A percentile compares a stretch with the other conserved stretches of the same genome.
Conservation (phyloP, 2,113 vertebrate species). For the Laticauda laticaudata region DNA sequence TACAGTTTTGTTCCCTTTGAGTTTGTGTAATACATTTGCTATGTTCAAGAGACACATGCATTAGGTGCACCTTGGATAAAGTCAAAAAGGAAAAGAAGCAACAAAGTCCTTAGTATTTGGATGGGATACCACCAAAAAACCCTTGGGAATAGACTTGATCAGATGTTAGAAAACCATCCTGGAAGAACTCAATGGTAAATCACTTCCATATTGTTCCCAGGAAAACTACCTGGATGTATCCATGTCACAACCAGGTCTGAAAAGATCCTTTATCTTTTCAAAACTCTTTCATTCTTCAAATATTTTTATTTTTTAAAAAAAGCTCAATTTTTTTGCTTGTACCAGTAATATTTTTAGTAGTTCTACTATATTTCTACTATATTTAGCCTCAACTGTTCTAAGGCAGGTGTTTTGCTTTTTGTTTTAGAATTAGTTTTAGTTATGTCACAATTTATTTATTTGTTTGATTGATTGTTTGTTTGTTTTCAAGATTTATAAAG, state of each 20-base stretch:
- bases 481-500: neutral
- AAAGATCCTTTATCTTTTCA: neutral
- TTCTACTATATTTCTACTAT: neutral
- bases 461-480: neutral
- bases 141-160: neutral
- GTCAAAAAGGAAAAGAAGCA: neutral
- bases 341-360: neutral
- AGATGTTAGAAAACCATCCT: neutral
- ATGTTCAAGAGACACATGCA: neutral
- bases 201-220: neutral
- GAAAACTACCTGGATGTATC: neutral
- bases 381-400: neutral
- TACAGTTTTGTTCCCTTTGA: neutral
- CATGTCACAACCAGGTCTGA: neutral
- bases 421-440: neutral
- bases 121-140: neutral
- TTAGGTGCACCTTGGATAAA: neutral
- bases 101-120: neutral
- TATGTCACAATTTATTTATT: neutral
- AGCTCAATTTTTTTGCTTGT: neutral
- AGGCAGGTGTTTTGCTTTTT: neutral
- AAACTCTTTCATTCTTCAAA: neutral
- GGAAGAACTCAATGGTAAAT: neutral
- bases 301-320: neutral
- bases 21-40: neutral